phyloP scores from a whole-genome alignment of 2,797 vertebrate species.

The Cheirogaleus major region DNA sequence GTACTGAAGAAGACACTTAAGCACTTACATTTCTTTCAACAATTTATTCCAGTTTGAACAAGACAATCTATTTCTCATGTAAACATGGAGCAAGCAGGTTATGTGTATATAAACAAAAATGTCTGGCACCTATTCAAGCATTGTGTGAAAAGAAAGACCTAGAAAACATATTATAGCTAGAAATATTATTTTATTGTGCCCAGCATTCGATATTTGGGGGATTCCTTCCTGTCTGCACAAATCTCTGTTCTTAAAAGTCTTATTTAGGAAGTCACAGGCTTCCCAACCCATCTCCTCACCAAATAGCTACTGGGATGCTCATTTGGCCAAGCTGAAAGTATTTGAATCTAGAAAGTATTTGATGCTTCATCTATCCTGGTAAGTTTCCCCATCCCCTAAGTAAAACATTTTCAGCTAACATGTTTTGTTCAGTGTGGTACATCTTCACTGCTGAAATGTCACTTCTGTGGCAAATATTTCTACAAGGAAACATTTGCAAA shows the following conservation, averaged over 20 bases:
- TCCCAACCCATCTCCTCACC: fast-evolving
- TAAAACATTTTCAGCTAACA: not conserved
- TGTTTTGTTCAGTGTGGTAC: not conserved
- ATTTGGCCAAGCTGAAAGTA: not conserved
- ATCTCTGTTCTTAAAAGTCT: not conserved
- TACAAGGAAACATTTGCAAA: not conserved
- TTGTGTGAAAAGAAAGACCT: not conserved
- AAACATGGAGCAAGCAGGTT: not conserved
- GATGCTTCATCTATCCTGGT: not conserved
- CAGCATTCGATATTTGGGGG: not conserved
- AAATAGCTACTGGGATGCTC: not conserved
- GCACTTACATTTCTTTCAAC: constrained; percentile 46
- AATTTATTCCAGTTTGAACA: constrained; percentile 36
- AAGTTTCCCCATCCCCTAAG: not conserved
- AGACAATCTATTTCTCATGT: constrained; percentile 11
- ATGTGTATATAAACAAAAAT: not conserved
- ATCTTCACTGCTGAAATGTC: not conserved
- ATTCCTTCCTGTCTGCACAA: not conserved
- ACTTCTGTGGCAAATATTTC: not conserved
- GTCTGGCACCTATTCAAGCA: not conserved
- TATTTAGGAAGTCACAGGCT: not conserved
- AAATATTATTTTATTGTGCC: not conserved
- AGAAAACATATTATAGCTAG: not conserved
- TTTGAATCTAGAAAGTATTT: not conserved
- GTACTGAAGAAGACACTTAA: constrained; percentile 48